A percentile compares a stretch with the other conserved stretches of the same genome.
These are phyloP conservation scores for Scaptomyza cyrtandrae DNA, from an alignment of 2,888 invertebrate genomes.

Conservation along the genomic window DNA sequence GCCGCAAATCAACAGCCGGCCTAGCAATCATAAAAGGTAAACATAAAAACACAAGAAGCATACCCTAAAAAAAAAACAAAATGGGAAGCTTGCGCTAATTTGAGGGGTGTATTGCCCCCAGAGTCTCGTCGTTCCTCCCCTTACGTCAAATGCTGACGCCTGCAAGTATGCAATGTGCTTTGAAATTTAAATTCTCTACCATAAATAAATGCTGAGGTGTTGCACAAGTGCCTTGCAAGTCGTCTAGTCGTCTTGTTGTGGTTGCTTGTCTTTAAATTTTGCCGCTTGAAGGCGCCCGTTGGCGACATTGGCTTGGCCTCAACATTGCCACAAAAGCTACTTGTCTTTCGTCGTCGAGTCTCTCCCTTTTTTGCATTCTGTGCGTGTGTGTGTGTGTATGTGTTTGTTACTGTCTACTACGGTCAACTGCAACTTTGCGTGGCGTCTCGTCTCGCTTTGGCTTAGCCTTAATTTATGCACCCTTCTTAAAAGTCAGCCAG, in stretches of 20 bases:
- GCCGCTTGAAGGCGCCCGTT: slow-evolving; percentile 37
- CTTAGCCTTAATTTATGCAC: slow-evolving; percentile 80
- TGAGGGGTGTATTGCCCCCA: slow-evolving; percentile 35
- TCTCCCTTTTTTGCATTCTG: not conserved
- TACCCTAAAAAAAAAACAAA: slow-evolving; percentile 19
- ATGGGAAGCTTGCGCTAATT: slow-evolving; percentile 57
- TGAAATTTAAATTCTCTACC: slow-evolving; percentile 70
- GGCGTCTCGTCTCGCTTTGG: slow-evolving; percentile 43
- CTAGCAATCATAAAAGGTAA: slow-evolving; percentile 70
- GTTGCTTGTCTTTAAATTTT: slow-evolving; percentile 38
- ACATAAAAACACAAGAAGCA: slow-evolving; percentile 39
- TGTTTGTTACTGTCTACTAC: slow-evolving; percentile 49
- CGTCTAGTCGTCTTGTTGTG: slow-evolving; percentile 3
- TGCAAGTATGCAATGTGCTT: slow-evolving; percentile 63
- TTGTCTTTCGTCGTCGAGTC: slow-evolving; percentile 10
- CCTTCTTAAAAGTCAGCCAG: slow-evolving; percentile 54
- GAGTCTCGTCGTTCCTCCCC: not conserved
- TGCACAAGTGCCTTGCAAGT: slow-evolving; percentile 53
- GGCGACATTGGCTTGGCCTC: slow-evolving; percentile 41
- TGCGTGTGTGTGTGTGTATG: too few relatives aligned
- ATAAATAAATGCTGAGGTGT: slow-evolving; percentile 68
- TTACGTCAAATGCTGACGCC: slow-evolving; percentile 37
- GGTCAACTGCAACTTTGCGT: slow-evolving; percentile 69
- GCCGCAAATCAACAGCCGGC: slow-evolving; percentile 52
- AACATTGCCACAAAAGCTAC: slow-evolving; percentile 52